Evolutionary conservation across 37 sponge, comb jelly and placozoan species (phyloP).

Genomic region (Petrosia ficiformis): DNA sequence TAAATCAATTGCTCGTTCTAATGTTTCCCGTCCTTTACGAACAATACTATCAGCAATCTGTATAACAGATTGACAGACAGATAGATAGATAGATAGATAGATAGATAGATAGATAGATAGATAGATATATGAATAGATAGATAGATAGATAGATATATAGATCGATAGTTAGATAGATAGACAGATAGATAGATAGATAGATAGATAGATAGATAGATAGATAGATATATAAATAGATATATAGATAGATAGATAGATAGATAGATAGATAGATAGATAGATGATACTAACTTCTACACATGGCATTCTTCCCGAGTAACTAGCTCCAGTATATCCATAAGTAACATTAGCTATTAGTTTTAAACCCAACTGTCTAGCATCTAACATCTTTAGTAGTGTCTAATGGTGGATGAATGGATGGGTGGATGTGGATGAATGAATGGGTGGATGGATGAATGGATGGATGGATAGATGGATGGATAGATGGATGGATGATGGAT

Average conservation of each 20-base stretch:
- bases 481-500: too few species aligned
- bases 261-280: neutral
- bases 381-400: constrained; percentile 67
- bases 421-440: too few species aligned
- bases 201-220: neutral
- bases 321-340: constrained; percentile 96
- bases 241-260: constrained; percentile 6
- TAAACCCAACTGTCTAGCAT: constrained; percentile 90
- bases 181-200: constrained; percentile 1
- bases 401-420: too few species aligned
- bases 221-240: constrained; percentile 7
- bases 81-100: neutral
- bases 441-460: neutral
- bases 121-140: constrained; percentile 5
- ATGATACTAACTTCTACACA: constrained; percentile 76
- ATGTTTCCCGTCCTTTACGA: constrained; percentile 86
- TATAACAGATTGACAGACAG: constrained; percentile 2
- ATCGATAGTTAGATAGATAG: neutral
- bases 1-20: constrained; percentile 88
- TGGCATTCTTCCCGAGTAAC: constrained; percentile 97
- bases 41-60: constrained; percentile 92
- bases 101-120: neutral
- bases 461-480: neutral
- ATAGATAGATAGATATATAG: neutral
- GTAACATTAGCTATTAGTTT: constrained; percentile 97